Evolutionary conservation across 2,888 invertebrate species (phyloP), one percentile per base, ranked within the genome.

Genomic region (Eupithecia tripunctaria): DNA sequence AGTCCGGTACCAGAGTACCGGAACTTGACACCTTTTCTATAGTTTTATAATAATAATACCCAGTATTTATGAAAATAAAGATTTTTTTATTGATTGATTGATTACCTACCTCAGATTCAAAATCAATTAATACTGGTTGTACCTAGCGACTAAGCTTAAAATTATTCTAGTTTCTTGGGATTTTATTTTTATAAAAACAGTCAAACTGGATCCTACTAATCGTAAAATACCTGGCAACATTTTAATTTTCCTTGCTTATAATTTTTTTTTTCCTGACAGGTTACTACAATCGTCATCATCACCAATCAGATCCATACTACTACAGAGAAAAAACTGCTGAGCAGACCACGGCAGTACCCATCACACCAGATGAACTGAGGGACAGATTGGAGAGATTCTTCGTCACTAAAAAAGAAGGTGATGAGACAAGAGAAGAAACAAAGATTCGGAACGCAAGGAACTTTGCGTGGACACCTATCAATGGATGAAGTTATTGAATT

Each of bases 361-460:
- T 93, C 66, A 91, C 95, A 1, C 95, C 95, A 0, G 93, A 91
- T n/a, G 95, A 95, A 81, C 84, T 95, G 0, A 88, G 93, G 67
- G 94, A 94, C 56, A 88, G 96, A 74, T 86, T 95, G 62, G 91
- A 94, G 76, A 90, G 93, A 77, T 85, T 96, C 0, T 95, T 95
- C 59, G 86, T 94, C 18, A 93, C 94, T 0, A 94, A 94, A 70
- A 93, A 94, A 70, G 89, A 89, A 6, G 77, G 82, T 3, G 84
- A 81, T 51, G 84, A 78, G 0, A 69, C 67, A 0, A 82, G 86
- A 71, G 91, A 91, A 14, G 91, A 91, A 2, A 78, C 80, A 0
- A 92, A 90, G 74, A 83, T 89, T 0, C 86, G 93, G n/a, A 91
- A 91, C 32, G 91, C 89, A 0, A 91, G 94, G 56, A 91, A 87